Evolutionary conservation across 2,113 vertebrate genomes (phyloP).

Genomic region (Pipra filicauda): DNA sequence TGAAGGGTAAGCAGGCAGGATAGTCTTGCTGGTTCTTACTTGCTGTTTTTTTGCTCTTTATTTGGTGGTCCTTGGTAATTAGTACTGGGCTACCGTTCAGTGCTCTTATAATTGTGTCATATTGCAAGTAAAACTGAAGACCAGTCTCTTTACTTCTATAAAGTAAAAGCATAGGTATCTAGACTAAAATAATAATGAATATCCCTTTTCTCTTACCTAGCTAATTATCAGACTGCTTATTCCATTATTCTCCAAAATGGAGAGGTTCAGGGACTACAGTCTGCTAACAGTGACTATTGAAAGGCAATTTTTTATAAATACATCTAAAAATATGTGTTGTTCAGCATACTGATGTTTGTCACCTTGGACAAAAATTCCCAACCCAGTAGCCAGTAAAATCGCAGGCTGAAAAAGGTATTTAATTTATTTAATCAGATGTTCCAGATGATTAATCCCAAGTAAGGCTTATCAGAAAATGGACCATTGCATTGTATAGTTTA

Average conservation of each 20-base stretch:
- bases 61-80: background rate
- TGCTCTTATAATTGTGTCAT: background rate
- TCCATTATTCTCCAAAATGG: background rate
- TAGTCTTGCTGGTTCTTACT: background rate
- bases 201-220: background rate
- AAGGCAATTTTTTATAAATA: background rate
- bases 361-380: background rate
- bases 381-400: background rate
- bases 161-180: background rate
- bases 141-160: background rate
- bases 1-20: background rate
- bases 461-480: background rate
- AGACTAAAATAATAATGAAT: background rate
- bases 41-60: background rate
- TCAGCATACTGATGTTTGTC: background rate
- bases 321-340: background rate
- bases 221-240: background rate
- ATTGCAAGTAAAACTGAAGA: background rate
- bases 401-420: background rate
- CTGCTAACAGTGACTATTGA: background rate
- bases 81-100: background rate
- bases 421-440: background rate
- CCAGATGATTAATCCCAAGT: background rate
- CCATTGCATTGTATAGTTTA: background rate
- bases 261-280: background rate